phyloP scores from a whole-genome alignment of 2,797 vertebrate genomes.

The Champsocephalus esox region DNA sequence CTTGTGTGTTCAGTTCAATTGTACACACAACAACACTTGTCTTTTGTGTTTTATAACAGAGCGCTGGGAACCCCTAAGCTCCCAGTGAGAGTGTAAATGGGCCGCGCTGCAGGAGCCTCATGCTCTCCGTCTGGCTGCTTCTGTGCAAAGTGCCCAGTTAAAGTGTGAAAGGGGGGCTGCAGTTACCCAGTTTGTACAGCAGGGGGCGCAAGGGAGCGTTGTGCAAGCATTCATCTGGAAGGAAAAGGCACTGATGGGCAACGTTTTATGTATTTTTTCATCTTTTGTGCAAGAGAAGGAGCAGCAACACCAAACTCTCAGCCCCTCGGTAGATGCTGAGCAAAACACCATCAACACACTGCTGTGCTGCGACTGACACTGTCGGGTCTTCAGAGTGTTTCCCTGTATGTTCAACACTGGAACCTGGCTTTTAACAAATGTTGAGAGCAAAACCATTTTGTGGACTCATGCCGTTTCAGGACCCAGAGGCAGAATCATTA shows the following conservation, averaged over 20 bases:
- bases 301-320: not conserved
- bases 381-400: slow-evolving; percentile 23
- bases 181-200: slow-evolving; percentile 77
- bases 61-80: slow-evolving; percentile 45
- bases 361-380: not conserved
- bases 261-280: slow-evolving; percentile 37
- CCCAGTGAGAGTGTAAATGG: slow-evolving; percentile 64
- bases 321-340: not conserved
- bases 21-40: slow-evolving; percentile 9
- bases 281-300: slow-evolving; percentile 6
- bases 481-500: slow-evolving; percentile 23
- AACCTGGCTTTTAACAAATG: slow-evolving; percentile 30
- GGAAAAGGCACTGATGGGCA: slow-evolving; percentile 48
- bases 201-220: slow-evolving; percentile 86
- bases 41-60: slow-evolving; percentile 42
- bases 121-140: slow-evolving; percentile 44
- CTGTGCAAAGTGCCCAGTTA: slow-evolving; percentile 29
- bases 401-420: not conserved
- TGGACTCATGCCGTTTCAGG: slow-evolving; percentile 3
- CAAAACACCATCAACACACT: slow-evolving; percentile 1
- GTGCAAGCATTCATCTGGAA: slow-evolving; percentile 21
- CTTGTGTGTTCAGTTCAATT: not conserved
- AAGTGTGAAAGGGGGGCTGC: slow-evolving; percentile 32
- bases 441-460: slow-evolving; percentile 24
- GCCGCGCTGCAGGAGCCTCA: slow-evolving; percentile 78